A percentile compares a stretch with the other conserved stretches of the same genome.
Evolutionary conservation across 2,113 vertebrate genomes (phyloP).

Genomic region (Ptyas mucosa): DNA sequence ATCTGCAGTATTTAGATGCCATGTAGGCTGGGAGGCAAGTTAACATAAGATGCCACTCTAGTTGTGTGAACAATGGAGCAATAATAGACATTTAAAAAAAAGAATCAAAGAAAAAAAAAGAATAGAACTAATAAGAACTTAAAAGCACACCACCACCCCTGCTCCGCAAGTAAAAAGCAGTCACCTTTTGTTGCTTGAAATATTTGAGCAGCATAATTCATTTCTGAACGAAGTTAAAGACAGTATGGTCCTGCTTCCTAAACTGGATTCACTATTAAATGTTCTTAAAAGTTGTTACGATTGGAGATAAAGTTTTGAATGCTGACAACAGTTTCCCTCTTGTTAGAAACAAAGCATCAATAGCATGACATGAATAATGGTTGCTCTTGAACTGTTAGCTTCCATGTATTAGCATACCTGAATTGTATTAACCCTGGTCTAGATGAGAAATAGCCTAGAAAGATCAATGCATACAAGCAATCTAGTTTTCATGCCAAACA

Average conservation of each 20-base stretch:
- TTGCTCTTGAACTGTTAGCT: slow-evolving; percentile 21
- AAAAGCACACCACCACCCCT: rapidly evolving
- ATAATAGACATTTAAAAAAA: not conserved
- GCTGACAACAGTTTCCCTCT: not conserved
- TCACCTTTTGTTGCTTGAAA: not conserved
- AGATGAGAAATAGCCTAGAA: slow-evolving; percentile 14
- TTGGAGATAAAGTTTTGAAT: slow-evolving; percentile 5
- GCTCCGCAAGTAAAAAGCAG: not conserved
- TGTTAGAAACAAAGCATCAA: not conserved
- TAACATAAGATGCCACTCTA: slow-evolving; percentile 28
- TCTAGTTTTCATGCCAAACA: slow-evolving; percentile 10
- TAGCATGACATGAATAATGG: not conserved
- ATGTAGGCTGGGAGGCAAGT: slow-evolving; percentile 49
- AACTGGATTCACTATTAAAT: not conserved
- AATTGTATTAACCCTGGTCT: slow-evolving; percentile 8
- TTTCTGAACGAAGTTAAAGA: not conserved
- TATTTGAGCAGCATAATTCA: not conserved
- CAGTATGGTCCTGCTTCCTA: not conserved
- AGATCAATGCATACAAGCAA: not conserved
- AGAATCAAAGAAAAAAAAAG: not conserved
- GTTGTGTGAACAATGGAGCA: slow-evolving; percentile 1
- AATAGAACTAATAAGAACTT: not conserved
- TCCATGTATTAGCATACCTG: slow-evolving; percentile 2
- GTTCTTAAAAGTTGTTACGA: slow-evolving; percentile 11
- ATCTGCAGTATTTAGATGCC: slow-evolving; percentile 44